Base-by-base conservation (phyloP, 2,113 vertebrate genomes). In the Vulpes vulpes region DNA sequence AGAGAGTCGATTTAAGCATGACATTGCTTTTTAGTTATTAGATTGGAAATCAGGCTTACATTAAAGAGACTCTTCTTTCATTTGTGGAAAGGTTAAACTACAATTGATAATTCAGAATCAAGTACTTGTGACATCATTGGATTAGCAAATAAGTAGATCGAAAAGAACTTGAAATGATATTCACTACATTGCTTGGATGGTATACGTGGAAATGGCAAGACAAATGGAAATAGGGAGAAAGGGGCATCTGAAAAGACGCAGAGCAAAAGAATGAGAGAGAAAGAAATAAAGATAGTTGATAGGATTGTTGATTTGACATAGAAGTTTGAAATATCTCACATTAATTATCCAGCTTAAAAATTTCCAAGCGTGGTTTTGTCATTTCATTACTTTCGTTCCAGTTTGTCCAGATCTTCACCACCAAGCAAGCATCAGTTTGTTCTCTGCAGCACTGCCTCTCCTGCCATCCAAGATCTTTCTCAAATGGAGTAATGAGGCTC, bases 51-150 rank as follows among this genome's bases (percentile, higher is more conserved):
- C 60, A 57, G 94, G 32, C 65, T 93, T 88, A 86, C 62, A 64
- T 92, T 82, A 91, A 96, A 91, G 65, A 97, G 93, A 71, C 59
- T 96, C 80, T 91, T 89, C 73, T 95, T 95, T 97, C 92, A 80
- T 96, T 96, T 95, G 59, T 87, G 64, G 38, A 95, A 97, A 98
- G 85, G 96, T 95, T 89, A 95, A 84, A 64, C 30, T 73, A 78
- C n/a, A 97, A 93, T 67, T 95, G 89, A 83, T 93, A 74, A 96
- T 97, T 96, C 82, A 92, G 89, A 97, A 59, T 71, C 89, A 95
- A 87, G 89, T 30, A 57, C 93, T 78, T 85, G 65, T 71, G 82
- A 96, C 32, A 93, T 43, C 55, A 69, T 0, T 32, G 89, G 86
- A 97, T 89, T 93, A 96, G 38, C 53, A 89, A 78, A 17, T 25